phyloP scores from a whole-genome alignment of 2,888 invertebrate species.

The Timema podura region DNA sequence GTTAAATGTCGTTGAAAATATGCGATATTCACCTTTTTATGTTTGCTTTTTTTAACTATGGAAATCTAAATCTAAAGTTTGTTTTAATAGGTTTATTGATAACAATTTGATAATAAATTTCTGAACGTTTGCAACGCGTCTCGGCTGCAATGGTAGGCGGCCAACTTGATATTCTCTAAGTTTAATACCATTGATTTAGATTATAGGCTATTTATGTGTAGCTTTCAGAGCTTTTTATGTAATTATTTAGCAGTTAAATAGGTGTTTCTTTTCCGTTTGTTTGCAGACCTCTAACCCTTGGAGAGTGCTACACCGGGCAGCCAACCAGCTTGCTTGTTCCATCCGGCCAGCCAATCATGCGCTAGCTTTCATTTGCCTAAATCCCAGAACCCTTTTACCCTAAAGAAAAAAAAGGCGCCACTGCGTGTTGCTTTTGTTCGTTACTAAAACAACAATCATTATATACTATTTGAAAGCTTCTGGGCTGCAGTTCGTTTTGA shows the following conservation, averaged over 20 bases:
- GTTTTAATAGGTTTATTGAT: no score
- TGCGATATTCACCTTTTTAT: no score
- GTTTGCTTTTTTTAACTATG: no score
- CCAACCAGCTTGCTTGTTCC: conserved; percentile 49
- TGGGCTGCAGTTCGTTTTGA: conserved; percentile 24
- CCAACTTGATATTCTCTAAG: no score
- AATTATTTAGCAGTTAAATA: conserved; percentile 26
- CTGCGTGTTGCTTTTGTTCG: conserved; percentile 26
- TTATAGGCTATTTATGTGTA: neutral
- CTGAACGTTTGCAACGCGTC: no score
- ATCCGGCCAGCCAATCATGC: conserved; percentile 33
- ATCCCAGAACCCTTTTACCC: conserved; percentile 27
- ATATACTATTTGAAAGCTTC: conserved; percentile 22
- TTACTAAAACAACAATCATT: conserved; percentile 13
- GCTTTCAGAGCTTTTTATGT: conserved; percentile 16
- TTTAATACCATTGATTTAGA: no score
- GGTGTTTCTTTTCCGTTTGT: conserved; percentile 33
- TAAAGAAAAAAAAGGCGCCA: conserved; percentile 28
- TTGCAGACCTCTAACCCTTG: conserved; percentile 36
- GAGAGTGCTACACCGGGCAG: conserved; percentile 34
- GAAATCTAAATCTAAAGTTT: no score
- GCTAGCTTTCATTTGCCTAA: conserved; percentile 32
- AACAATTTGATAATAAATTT: no score
- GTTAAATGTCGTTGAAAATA: no score
- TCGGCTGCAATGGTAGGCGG: no score